A percentile compares a stretch with the other conserved stretches of the same genome.
Evolutionary conservation across 2,797 vertebrate genomes (phyloP).

Genomic region (Hapalemur alaotrensis): DNA sequence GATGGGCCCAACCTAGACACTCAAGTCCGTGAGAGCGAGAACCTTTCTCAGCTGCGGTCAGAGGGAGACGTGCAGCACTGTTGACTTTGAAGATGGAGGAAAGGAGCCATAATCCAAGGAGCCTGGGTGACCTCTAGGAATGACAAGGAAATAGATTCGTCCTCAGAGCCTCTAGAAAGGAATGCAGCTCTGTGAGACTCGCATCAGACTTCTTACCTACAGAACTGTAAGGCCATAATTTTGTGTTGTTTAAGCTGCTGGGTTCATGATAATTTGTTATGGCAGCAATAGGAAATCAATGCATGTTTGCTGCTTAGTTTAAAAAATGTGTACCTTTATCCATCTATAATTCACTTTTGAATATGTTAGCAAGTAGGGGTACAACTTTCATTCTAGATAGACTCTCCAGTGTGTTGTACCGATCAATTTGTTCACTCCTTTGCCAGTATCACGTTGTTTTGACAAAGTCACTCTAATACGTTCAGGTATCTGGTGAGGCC

Average conservation of each 20-base stretch:
- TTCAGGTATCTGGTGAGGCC: not conserved
- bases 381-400: not conserved
- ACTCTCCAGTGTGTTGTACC: not conserved
- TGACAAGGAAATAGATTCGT: not conserved
- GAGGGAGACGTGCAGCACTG: not conserved
- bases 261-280: not conserved
- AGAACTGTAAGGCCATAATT: not conserved
- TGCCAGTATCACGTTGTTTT: not conserved
- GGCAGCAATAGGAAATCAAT: not conserved
- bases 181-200: not conserved
- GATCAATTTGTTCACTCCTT: not conserved
- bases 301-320: not conserved
- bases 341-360: not conserved
- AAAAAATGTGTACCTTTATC: not conserved
- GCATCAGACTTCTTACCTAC: not conserved
- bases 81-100: not conserved
- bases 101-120: not conserved
- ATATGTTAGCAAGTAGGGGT: not conserved
- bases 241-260: not conserved
- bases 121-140: not conserved
- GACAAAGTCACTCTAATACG: not conserved
- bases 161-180: not conserved
- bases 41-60: not conserved
- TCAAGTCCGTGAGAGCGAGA: not conserved
- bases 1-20: too few species aligned